Base-by-base conservation (phyloP, 2,888 invertebrate species). In the Exephanes ischioxanthus region DNA sequence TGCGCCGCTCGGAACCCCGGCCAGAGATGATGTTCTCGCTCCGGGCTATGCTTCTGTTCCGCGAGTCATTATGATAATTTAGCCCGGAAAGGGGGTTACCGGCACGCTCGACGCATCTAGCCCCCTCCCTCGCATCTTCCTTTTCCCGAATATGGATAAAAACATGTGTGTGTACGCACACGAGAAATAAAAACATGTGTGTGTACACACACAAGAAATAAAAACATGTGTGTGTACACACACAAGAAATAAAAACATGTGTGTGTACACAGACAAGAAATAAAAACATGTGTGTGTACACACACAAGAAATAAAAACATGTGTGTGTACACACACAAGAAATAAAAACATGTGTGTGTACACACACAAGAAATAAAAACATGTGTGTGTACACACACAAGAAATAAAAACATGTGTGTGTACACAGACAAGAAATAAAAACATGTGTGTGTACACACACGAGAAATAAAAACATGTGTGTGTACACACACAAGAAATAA, bases 11-110 rank as follows among this genome's bases (percentile, higher is more conserved):
- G 48, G 66, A 55, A 51, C 72, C 41, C 53, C 61, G 68, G 61
- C 80, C 66, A 84, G 85, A 81, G 84, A 87, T 84, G 85, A 80
- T 85, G 87, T 83, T 86, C 77, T 89, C 84, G 92, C 93, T 91
- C 87, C 90, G 87, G 92, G 93, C 90, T 88, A 90, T 92, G 93
- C 93, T 93, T 93, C 93, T 92, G 93, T 93, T 93, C 90, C 90
- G 72, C 83, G 90, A 93, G 91, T 91, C 91, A 93, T 93, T 93
- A 93, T 93, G 93, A 92, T 93, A 93, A 93, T 93, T 93, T 91
- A 90, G 91, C 89, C 77, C 90, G 92, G 92, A 92, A 93, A 92
- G 91, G 91, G 91, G 91, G 90, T 91, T 92, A 91, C 92, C 91
- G 91, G 88, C 91, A 90, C 85, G 77, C 85, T 83, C 85, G 87